Percentiles rank a stretch among this genome's conserved stretches.
Conservation (phyloP, 1,140 invertebrate genomes). For the Ptiloglossa arizonensis region DNA sequence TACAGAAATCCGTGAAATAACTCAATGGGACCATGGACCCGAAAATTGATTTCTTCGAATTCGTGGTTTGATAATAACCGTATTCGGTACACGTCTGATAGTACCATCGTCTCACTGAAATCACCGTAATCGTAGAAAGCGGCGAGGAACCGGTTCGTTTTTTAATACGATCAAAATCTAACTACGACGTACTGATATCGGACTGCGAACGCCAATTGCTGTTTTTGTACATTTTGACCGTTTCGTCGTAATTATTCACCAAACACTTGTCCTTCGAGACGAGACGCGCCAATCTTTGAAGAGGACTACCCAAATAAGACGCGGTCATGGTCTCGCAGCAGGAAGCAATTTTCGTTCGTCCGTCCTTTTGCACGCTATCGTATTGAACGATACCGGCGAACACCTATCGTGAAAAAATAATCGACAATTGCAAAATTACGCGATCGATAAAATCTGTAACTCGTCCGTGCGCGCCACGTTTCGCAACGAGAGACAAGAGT, state of each 20-base stretch:
- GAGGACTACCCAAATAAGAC: constrained; percentile 51
- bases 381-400: constrained; percentile 83
- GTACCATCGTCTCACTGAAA: constrained; percentile 86
- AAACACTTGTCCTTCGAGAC: constrained; percentile 12
- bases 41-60: constrained; percentile 85
- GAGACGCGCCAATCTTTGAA: constrained; percentile 66
- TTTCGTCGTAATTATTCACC: constrained; percentile 55
- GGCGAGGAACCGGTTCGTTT: too few species aligned
- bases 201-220: constrained; percentile 35
- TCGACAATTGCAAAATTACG: neutral
- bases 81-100: constrained; percentile 94
- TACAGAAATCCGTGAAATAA: constrained; percentile 86
- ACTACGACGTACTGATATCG: constrained; percentile 38
- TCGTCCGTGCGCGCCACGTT: too few species aligned
- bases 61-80: constrained; percentile 90
- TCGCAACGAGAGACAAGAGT: too few species aligned
- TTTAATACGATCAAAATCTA: neutral
- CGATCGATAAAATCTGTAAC: too few species aligned
- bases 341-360: constrained; percentile 81
- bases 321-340: constrained; percentile 83
- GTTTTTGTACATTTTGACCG: constrained; percentile 29
- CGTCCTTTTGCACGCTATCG: constrained; percentile 83
- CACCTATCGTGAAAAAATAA: constrained; percentile 37
- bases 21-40: constrained; percentile 83
- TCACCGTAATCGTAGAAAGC: neutral